Percentiles rank a stretch among this genome's conserved stretches.
Conservation (phyloP, 1,140 invertebrate species). For the Brevipalpus yothersi region DNA sequence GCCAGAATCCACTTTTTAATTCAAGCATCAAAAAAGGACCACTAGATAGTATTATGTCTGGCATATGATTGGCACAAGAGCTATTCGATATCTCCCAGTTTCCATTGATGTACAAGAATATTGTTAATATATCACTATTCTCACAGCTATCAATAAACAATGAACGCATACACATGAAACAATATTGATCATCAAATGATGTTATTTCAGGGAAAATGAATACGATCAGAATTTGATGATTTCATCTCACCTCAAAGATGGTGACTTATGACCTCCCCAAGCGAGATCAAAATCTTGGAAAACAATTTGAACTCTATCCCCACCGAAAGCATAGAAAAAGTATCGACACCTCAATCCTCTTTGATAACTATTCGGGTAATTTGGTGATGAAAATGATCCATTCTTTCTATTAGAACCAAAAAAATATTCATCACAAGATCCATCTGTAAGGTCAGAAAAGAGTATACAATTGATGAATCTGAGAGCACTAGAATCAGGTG, state of each 20-base stretch:
- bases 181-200: background rate
- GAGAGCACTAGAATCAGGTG: too few relatives aligned
- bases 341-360: conserved; percentile 46
- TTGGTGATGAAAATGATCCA: conserved; percentile 47
- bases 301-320: conserved; percentile 39
- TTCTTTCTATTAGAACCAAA: conserved; percentile 51
- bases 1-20: conserved; percentile 42
- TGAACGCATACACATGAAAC: background rate
- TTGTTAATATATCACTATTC: conserved; percentile 42
- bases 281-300: conserved; percentile 45
- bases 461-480: too few relatives aligned
- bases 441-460: too few relatives aligned
- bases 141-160: conserved; percentile 37
- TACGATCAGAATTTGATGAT: background rate
- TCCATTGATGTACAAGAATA: conserved; percentile 47
- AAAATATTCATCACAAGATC: conserved; percentile 48
- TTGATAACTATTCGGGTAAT: conserved; percentile 44
- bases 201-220: background rate
- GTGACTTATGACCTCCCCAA: conserved; percentile 27
- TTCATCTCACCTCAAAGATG: background rate
- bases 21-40: conserved; percentile 43
- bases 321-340: conserved; percentile 52
- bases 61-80: conserved; percentile 48
- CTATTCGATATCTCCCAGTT: conserved; percentile 50
- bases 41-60: conserved; percentile 65